Conservation (phyloP, 2,888 invertebrate genomes). For the Archaeoteleia sp. region DNA sequence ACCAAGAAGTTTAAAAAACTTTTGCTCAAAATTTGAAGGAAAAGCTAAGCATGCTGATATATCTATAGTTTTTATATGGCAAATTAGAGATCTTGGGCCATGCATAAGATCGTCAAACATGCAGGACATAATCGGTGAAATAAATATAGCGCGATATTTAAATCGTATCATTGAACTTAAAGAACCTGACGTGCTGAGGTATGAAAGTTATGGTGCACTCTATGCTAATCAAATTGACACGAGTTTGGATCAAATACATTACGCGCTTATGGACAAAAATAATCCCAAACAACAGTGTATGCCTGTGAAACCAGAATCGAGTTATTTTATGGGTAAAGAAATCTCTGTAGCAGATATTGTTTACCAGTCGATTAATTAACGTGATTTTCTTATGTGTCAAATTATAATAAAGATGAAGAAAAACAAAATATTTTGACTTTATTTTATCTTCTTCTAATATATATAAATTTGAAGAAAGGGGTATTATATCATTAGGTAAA, state of each 20-base stretch:
- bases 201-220: slow-evolving; percentile 63
- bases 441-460: no score
- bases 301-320: slow-evolving; percentile 34
- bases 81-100: slow-evolving; percentile 63
- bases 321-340: slow-evolving; percentile 61
- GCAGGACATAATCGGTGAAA: slow-evolving; percentile 65
- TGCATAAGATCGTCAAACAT: slow-evolving; percentile 56
- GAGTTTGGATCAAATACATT: slow-evolving; percentile 61
- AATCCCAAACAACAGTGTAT: slow-evolving; percentile 3
- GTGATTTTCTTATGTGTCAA: no score
- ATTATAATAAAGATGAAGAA: no score
- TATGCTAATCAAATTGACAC: slow-evolving; percentile 67
- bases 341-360: slow-evolving; percentile 68
- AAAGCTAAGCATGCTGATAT: slow-evolving; percentile 46
- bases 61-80: slow-evolving; percentile 67
- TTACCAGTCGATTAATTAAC: slow-evolving; percentile 25
- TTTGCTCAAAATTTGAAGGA: slow-evolving; percentile 56
- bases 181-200: slow-evolving; percentile 60
- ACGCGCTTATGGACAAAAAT: neutral
- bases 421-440: no score
- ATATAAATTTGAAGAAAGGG: no score
- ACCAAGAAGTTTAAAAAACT: slow-evolving; percentile 52
- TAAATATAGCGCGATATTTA: slow-evolving; percentile 70
- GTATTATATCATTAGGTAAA: no score
- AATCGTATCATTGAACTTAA: slow-evolving; percentile 68